A percentile compares a stretch with the other conserved stretches of the same genome.
Evolutionary conservation across 2,888 invertebrate genomes (phyloP).

Genomic region (Clusia tigrina): DNA sequence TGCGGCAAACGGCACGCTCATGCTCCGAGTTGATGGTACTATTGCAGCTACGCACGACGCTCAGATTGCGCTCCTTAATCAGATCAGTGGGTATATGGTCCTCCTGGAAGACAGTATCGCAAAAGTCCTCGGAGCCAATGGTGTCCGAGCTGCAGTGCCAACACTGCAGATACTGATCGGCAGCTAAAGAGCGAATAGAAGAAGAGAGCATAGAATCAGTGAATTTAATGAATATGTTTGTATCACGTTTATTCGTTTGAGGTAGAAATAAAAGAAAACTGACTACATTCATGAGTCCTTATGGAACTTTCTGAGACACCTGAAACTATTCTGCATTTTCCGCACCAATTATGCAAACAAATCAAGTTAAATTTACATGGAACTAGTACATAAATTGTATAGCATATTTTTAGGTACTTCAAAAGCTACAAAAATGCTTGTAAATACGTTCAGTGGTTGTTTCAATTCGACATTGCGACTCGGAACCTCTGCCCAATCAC

Average conservation of each 20-base stretch:
- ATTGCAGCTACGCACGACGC: constrained; percentile 52
- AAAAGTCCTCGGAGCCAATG: constrained; percentile 58
- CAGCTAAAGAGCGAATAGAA: constrained; percentile 26
- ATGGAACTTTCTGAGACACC: too few species aligned
- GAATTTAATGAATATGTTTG: too few species aligned
- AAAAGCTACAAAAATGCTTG: too few species aligned
- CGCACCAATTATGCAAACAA: too few species aligned
- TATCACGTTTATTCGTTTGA: too few species aligned
- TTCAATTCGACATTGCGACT: too few species aligned
- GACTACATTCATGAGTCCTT: constrained; percentile 10
- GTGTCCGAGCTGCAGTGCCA: constrained; percentile 63
- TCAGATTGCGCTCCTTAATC: constrained; percentile 54
- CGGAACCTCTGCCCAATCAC: too few species aligned
- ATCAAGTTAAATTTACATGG: too few species aligned
- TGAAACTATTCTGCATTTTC: too few species aligned
- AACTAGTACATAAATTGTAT: too few species aligned
- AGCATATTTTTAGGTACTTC: too few species aligned
- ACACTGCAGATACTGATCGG: constrained; percentile 50
- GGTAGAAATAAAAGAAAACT: constrained; percentile 13
- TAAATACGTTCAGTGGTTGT: too few species aligned
- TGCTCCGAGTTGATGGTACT: constrained; percentile 58
- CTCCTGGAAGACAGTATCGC: constrained; percentile 55
- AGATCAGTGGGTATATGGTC: constrained; percentile 51
- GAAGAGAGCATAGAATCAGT: not conserved
- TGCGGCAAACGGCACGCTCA: constrained; percentile 59